phyloP scores from a whole-genome alignment of 2,113 vertebrate species.

The Callospermophilus lateralis region DNA sequence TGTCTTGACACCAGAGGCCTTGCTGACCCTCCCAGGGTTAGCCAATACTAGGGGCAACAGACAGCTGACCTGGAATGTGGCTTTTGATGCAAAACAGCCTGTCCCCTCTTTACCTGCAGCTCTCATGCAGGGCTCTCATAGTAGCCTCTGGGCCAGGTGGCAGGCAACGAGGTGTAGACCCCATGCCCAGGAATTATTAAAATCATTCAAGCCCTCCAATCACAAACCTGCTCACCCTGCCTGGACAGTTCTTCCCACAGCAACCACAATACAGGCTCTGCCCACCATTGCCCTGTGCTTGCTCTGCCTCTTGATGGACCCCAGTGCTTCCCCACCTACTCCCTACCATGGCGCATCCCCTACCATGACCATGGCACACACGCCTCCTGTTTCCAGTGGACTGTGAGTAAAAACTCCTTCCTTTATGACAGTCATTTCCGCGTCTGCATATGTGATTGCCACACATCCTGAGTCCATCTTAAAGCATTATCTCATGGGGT shows the following conservation, averaged over 20 bases:
- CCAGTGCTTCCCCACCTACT: background rate
- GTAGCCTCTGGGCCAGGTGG: background rate
- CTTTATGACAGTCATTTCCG: background rate
- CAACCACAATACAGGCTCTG: background rate
- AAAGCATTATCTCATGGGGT: background rate
- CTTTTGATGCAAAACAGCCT: background rate
- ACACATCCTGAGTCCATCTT: background rate
- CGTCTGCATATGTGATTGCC: background rate
- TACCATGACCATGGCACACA: no score
- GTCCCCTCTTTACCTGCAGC: background rate
- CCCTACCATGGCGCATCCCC: rapidly evolving
- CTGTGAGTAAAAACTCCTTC: background rate
- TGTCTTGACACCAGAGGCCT: background rate
- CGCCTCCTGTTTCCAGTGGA: background rate
- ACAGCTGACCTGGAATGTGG: no score
- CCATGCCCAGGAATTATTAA: background rate
- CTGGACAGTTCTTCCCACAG: background rate
- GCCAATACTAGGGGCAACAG: background rate
- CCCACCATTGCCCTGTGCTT: rapidly evolving
- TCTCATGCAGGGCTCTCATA: background rate
- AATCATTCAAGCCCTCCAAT: background rate
- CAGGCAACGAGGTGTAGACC: background rate
- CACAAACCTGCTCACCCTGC: background rate
- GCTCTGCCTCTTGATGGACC: background rate
- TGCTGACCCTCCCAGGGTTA: background rate